A percentile compares a stretch with the other conserved stretches of the same genome.
Evolutionary conservation across 2,113 vertebrate species (phyloP).

Genomic region (Callospermophilus lateralis): DNA sequence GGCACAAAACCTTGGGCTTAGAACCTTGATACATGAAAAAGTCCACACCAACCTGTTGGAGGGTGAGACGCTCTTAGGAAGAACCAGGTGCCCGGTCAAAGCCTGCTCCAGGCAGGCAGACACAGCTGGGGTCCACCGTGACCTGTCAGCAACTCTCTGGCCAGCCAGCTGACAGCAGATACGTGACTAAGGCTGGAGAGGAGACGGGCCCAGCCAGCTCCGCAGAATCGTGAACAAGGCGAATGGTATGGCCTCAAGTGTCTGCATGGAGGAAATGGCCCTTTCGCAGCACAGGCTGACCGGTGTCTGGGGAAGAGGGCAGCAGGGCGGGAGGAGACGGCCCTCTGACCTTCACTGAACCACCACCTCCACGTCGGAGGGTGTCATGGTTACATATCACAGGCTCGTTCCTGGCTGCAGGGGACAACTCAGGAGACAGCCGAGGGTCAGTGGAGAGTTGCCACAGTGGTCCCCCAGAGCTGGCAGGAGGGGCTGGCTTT

Average conservation of each 20-base stretch:
- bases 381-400: neutral
- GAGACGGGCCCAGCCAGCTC: neutral
- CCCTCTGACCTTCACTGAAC: neutral
- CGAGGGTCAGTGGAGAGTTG: neutral
- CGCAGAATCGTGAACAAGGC: neutral
- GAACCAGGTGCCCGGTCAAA: no score
- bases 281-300: neutral
- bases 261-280: neutral
- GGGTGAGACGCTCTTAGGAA: neutral
- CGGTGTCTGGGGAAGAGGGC: neutral
- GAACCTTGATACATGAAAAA: neutral
- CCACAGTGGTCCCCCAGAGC: no score
- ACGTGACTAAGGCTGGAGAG: neutral
- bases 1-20: neutral
- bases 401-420: neutral
- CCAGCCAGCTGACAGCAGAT: neutral
- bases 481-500: neutral
- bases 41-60: neutral
- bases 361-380: neutral
- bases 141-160: neutral
- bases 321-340: neutral
- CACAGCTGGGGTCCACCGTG: fast-evolving
- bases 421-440: no score
- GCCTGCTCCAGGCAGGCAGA: neutral
- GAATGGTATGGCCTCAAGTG: neutral